Evolutionary conservation across 1,140 invertebrate species (phyloP), one percentile per base, ranked within the genome.

Genomic region (Reticulitermes speratus): DNA sequence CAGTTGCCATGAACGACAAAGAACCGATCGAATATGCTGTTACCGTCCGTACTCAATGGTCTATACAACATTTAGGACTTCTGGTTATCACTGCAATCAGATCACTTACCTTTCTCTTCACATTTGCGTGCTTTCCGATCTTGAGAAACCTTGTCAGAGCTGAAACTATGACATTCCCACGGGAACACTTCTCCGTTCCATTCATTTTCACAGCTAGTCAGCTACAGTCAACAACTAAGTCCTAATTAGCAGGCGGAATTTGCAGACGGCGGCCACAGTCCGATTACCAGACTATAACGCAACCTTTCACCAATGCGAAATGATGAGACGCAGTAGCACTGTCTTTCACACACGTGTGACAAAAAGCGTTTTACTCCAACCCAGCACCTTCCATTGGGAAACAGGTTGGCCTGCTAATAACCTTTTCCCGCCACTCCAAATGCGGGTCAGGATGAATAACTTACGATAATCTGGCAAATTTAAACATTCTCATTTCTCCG

Each of bases 51-150:
- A 16, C 45, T 48, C 9, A 12, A 48, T 48, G 3, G 45, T 7
- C 45, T 48, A 48, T 11, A 48, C 45, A 48, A 48, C 45, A 9
- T 3, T 9, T 48, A 16, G 0, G 14, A 48, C 45, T 48, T 11
- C 3, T 48, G 9, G 1, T 48, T 48, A 48, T 12, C 45, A 0
- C 14, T 48, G 14, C 45, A 0, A 1, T 55, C 19, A 55, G 2
- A n/a, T n/a, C 52, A 86, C 86, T 69, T 75, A 86, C 86, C 86
- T 86, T 86, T 82, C 86, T 44, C 55, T 86, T 86, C 55, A 44
- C 82, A 84, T 84, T 86, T 7, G 86, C 59, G 1, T 59, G 83
- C 7, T 23, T 86, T 23, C 86, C 86, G n/a, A 86, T 84, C 59
- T 86, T 86, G 21, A 86, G 83, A 16, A 86, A 84, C 30, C 81